phyloP scores from a whole-genome alignment of 2,888 invertebrate genomes.

The Hypena proboscidalis region DNA sequence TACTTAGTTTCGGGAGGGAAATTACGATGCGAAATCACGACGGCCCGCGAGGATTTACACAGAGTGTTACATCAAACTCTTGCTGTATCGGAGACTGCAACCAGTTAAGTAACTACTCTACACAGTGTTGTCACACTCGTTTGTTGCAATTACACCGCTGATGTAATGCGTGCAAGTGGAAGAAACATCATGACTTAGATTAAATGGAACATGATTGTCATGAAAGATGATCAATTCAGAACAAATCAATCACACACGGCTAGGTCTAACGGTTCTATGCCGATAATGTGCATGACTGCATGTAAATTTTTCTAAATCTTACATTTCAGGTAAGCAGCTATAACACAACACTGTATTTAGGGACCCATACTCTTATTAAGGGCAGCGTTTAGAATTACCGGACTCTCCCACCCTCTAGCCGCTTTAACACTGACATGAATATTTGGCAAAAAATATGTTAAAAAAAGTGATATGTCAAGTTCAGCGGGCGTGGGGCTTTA shows the following conservation, averaged over 20 bases:
- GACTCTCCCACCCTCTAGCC: too few species aligned
- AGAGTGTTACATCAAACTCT: conserved; percentile 69
- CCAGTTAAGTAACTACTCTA: conserved; percentile 76
- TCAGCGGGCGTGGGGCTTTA: conserved; percentile 75
- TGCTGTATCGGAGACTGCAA: conserved; percentile 65
- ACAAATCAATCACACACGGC: conserved; percentile 18
- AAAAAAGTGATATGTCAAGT: conserved; percentile 79
- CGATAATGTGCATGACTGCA: conserved; percentile 21
- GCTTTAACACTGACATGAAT: conserved; percentile 61
- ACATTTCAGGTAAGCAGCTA: too few species aligned
- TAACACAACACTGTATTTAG: too few species aligned
- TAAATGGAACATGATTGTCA: conserved; percentile 11
- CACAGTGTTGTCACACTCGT: conserved; percentile 78
- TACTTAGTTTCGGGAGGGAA: conserved; percentile 59
- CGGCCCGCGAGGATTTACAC: conserved; percentile 52
- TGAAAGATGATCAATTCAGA: conserved; percentile 15
- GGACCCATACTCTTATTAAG: too few species aligned
- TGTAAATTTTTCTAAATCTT: too few species aligned
- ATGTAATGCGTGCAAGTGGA: conserved; percentile 63
- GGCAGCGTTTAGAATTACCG: too few species aligned
- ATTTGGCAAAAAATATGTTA: conserved; percentile 67
- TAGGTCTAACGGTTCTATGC: conserved; percentile 17
- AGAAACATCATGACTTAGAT: conserved; percentile 42
- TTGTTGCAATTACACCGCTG: conserved; percentile 70
- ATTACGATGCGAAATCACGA: conserved; percentile 60